Percentiles rank a stretch among this genome's conserved stretches.
Evolutionary conservation across 2,888 invertebrate species (phyloP).

Genomic region (Muscina levida): DNA sequence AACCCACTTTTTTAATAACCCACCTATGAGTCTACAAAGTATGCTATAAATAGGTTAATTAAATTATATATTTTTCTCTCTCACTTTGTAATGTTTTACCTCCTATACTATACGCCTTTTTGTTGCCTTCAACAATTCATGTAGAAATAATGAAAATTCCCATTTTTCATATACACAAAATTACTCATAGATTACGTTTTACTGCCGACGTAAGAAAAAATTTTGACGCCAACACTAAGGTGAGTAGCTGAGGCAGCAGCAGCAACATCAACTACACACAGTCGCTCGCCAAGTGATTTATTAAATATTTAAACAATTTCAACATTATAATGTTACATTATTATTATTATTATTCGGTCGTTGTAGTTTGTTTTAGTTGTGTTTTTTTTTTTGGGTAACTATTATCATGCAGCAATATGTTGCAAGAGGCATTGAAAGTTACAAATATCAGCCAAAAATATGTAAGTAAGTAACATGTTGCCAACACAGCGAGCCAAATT

Average conservation of each 20-base stretch:
- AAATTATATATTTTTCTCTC: too few species aligned
- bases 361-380: constrained; percentile 7
- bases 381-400: too few species aligned
- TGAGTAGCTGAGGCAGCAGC: not conserved
- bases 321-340: constrained; percentile 48
- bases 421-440: not conserved
- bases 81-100: not conserved
- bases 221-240: constrained; percentile 44
- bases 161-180: constrained; percentile 9
- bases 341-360: constrained; percentile 36
- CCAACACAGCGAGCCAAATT: constrained; percentile 18
- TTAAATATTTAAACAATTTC: constrained; percentile 54
- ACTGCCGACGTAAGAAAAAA: constrained; percentile 1
- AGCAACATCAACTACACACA: not conserved
- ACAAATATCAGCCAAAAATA: too few species aligned
- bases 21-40: too few species aligned
- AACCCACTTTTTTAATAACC: too few species aligned
- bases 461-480: not conserved
- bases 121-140: not conserved
- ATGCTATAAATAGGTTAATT: too few species aligned
- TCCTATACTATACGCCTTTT: not conserved
- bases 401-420: not conserved
- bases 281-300: constrained; percentile 34
- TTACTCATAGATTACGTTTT: constrained; percentile 4
- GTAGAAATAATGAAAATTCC: not conserved